A percentile compares a stretch with the other conserved stretches of the same genome.
These are phyloP conservation scores for Pteropus alecto DNA, from an alignment of 2,113 vertebrate species.

Conservation along the genomic window DNA sequence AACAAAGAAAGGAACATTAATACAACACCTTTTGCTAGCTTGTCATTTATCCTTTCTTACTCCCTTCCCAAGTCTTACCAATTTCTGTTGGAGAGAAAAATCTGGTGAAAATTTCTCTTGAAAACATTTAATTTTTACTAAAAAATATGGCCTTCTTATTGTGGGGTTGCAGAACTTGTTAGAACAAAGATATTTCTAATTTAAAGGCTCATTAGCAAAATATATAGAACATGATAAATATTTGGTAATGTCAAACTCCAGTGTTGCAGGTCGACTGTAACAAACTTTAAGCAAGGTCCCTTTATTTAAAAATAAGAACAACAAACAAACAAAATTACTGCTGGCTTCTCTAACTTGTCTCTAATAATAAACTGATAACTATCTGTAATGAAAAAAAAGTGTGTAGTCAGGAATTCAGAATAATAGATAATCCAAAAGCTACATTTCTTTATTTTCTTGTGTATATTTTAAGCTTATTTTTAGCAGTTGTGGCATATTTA, in stretches of 20 bases:
- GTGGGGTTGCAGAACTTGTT: background rate
- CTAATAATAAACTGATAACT: background rate
- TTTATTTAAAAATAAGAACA: background rate
- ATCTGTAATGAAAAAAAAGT: background rate
- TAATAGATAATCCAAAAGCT: background rate
- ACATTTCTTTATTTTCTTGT: conserved; percentile 24
- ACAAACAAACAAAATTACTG: background rate
- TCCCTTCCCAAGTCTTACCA: background rate
- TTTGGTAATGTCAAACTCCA: background rate
- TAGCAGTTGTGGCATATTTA: background rate
- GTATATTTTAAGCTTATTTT: background rate
- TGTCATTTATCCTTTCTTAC: background rate
- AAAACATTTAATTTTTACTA: background rate
- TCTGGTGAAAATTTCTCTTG: background rate
- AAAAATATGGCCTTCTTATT: background rate
- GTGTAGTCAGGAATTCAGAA: background rate
- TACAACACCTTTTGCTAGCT: background rate
- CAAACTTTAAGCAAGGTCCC: background rate
- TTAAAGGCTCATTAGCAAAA: conserved; percentile 27
- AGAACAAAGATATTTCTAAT: conserved; percentile 32
- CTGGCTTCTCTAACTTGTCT: conserved; percentile 27
- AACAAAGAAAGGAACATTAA: background rate
- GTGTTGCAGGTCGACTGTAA: conserved; percentile 19
- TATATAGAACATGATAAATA: conserved; percentile 18
- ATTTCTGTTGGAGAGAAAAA: conserved; percentile 20